phyloP scores from a whole-genome alignment of 2,888 invertebrate genomes.

The Unio pictorum region DNA sequence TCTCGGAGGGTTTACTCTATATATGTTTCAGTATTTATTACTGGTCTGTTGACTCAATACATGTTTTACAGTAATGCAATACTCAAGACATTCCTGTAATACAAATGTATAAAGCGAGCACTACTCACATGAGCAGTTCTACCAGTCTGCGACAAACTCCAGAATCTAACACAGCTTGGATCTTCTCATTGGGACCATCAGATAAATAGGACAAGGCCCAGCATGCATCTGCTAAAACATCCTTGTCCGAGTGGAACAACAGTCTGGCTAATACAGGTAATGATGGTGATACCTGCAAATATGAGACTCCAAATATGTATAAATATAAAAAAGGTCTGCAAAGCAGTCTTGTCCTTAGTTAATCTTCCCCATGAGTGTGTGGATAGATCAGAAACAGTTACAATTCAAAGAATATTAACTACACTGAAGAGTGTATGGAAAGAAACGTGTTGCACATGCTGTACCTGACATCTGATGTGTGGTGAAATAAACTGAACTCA shows the following conservation, averaged over 20 bases:
- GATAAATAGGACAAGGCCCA: slow-evolving; percentile 97
- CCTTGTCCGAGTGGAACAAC: slow-evolving; percentile 88
- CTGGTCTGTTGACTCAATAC: too few relatives aligned
- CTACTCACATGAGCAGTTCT: slow-evolving; percentile 78
- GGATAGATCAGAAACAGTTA: too few relatives aligned
- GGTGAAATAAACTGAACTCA: too few relatives aligned
- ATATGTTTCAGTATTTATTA: too few relatives aligned
- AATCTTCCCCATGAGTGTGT: too few relatives aligned
- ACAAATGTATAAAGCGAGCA: background rate
- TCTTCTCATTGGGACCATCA: slow-evolving; percentile 97
- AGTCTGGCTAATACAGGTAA: slow-evolving; percentile 90
- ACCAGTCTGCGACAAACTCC: slow-evolving; percentile 90
- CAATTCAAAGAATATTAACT: too few relatives aligned
- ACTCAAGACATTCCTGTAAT: background rate
- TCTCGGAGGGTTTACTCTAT: too few relatives aligned
- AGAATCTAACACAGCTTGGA: slow-evolving; percentile 96
- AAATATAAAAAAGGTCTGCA: background rate
- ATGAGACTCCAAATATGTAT: background rate
- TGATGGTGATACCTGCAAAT: slow-evolving; percentile 65
- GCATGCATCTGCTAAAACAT: slow-evolving; percentile 93
- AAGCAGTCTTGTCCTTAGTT: too few relatives aligned
- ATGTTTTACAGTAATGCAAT: too few relatives aligned
- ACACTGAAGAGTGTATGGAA: too few relatives aligned
- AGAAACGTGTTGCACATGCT: too few relatives aligned
- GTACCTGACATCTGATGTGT: too few relatives aligned